Conservation (phyloP, 2,113 vertebrate species). For the Jacana jacana region DNA sequence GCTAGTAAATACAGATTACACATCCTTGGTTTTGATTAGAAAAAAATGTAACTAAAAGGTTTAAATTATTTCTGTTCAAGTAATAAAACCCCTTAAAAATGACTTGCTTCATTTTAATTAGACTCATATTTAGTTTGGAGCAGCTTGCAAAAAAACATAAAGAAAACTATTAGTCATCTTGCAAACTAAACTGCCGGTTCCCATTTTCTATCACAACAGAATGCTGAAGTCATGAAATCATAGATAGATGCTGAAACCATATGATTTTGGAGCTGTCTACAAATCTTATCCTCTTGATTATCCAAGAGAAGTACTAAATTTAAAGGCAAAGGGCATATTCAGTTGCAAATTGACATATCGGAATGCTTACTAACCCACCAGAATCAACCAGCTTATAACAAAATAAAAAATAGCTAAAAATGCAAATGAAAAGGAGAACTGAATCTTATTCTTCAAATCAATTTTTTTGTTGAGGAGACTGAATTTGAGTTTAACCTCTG, state of each 20-base stretch:
- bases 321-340: neutral
- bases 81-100: neutral
- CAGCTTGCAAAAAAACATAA: neutral
- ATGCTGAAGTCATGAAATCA: neutral
- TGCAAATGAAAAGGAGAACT: neutral
- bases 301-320: neutral
- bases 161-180: neutral
- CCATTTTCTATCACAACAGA: neutral
- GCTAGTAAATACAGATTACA: neutral
- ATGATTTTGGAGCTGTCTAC: neutral
- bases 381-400: neutral
- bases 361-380: neutral
- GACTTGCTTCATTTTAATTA: neutral
- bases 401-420: slow-evolving; percentile 28
- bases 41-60: neutral
- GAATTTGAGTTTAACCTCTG: neutral
- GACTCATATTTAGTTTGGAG: neutral
- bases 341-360: neutral
- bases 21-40: neutral
- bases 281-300: neutral
- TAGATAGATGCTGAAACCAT: neutral
- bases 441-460: slow-evolving; percentile 26
- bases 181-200: neutral
- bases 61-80: neutral
- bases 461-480: neutral